Percentiles rank a stretch among this genome's conserved stretches.
Evolutionary conservation across 2,888 invertebrate genomes (phyloP).

Genomic region (Agelastica alni): DNA sequence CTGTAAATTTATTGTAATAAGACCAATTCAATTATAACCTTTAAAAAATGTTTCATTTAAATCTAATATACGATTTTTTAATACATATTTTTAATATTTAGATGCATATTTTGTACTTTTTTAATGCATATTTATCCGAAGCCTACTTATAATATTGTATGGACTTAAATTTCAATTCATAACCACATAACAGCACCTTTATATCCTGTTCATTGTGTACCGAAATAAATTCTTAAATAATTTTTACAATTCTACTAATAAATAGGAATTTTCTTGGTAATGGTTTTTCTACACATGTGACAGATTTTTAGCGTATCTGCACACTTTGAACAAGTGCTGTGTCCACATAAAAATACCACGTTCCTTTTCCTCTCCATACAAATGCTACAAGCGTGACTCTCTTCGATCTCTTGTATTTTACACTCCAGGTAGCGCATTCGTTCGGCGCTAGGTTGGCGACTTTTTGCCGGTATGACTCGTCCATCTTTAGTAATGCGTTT

Average conservation of each 20-base stretch:
- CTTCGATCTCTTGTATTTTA: constrained; percentile 84
- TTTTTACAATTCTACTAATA: constrained; percentile 43
- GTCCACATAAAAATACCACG: constrained; percentile 87
- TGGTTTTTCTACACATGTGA: constrained; percentile 83
- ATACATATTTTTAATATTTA: no score
- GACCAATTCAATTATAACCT: no score
- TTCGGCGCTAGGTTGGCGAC: constrained; percentile 68
- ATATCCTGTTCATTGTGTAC: constrained; percentile 8
- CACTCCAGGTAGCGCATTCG: constrained; percentile 72
- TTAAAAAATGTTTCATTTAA: no score
- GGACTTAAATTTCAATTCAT: no score
- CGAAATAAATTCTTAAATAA: constrained; percentile 19
- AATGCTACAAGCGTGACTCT: constrained; percentile 82
- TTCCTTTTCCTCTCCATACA: constrained; percentile 85
- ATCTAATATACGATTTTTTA: no score
- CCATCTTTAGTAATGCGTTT: constrained; percentile 62
- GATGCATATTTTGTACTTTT: no score
- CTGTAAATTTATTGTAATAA: no score
- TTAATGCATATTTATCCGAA: no score
- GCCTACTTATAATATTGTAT: no score
- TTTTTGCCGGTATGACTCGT: constrained; percentile 56
- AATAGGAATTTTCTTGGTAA: constrained; percentile 70
- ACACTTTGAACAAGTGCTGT: constrained; percentile 81
- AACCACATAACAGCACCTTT: not conserved
- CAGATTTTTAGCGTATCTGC: constrained; percentile 80